Evolutionary conservation across 2,888 invertebrate species (phyloP).

Genomic region (Drosophila mayaguana): DNA sequence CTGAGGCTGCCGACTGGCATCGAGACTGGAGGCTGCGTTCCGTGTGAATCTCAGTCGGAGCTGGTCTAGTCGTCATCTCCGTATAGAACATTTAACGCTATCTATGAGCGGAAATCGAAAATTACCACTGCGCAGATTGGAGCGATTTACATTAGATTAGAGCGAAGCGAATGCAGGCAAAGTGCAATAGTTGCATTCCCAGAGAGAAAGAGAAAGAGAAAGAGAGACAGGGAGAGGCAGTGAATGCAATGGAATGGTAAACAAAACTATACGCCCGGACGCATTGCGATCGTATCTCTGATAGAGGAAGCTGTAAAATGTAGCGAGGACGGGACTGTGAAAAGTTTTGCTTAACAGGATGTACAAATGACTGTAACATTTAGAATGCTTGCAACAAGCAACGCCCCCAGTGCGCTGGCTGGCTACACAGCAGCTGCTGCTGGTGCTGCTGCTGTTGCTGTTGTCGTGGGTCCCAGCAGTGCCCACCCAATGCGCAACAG

Average conservation of each 20-base stretch:
- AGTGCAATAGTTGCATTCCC: slow-evolving; percentile 15
- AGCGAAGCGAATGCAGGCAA: slow-evolving; percentile 36
- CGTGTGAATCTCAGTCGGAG: slow-evolving; percentile 48
- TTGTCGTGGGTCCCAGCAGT: slow-evolving; percentile 21
- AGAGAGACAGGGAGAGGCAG: neutral
- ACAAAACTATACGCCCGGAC: slow-evolving; percentile 34
- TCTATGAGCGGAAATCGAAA: slow-evolving; percentile 81
- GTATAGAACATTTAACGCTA: slow-evolving; percentile 64
- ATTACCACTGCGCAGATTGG: slow-evolving; percentile 77
- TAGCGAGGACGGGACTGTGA: slow-evolving; percentile 50
- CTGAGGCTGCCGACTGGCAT: slow-evolving; percentile 14
- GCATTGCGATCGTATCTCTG: slow-evolving; percentile 55
- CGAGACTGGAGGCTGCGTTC: slow-evolving; percentile 36
- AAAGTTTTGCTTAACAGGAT: slow-evolving; percentile 77
- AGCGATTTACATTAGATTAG: slow-evolving; percentile 80
- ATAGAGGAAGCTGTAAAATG: slow-evolving; percentile 69
- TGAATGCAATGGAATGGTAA: slow-evolving; percentile 2
- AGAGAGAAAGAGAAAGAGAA: neutral
- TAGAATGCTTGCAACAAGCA: slow-evolving; percentile 64
- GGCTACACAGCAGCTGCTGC: slow-evolving; percentile 16
- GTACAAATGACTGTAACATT: slow-evolving; percentile 75
- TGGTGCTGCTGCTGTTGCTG: slow-evolving; percentile 7
- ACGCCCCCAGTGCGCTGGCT: slow-evolving; percentile 54
- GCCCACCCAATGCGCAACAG: slow-evolving; percentile 72
- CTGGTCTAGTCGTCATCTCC: slow-evolving; percentile 41